phyloP scores from a whole-genome alignment of 2,888 invertebrate genomes.

The Lycophotia porphyrea region DNA sequence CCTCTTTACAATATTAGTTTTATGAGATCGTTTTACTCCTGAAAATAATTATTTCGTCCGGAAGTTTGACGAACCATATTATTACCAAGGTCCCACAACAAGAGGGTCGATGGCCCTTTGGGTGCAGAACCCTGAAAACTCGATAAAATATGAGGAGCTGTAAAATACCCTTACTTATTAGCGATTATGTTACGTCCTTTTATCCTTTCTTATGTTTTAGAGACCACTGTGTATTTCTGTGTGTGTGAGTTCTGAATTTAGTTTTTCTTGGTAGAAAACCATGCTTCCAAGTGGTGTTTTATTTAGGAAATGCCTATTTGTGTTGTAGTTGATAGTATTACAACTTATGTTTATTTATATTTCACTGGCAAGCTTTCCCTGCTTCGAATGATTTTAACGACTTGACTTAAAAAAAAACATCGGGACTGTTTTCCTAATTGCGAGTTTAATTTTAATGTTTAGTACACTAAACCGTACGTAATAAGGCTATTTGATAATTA shows the following conservation, averaged over 20 bases:
- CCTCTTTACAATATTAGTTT: too few species aligned
- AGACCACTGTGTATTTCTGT: neutral
- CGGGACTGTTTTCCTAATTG: neutral
- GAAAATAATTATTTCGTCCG: slow-evolving; percentile 6
- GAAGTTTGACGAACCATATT: slow-evolving; percentile 1
- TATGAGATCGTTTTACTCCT: neutral
- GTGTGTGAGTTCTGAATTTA: neutral
- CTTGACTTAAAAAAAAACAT: neutral
- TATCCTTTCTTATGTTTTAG: slow-evolving; percentile 16
- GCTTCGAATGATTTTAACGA: neutral
- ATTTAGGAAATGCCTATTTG: neutral
- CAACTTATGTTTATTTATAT: neutral
- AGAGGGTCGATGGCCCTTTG: slow-evolving; percentile 20
- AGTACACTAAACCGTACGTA: neutral
- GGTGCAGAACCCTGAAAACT: slow-evolving; percentile 26
- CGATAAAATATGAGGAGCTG: slow-evolving; percentile 44
- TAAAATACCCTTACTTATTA: slow-evolving; percentile 53
- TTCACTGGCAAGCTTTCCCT: neutral
- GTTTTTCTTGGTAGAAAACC: neutral
- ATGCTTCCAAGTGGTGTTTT: neutral
- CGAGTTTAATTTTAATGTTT: too few species aligned
- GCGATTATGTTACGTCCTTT: slow-evolving; percentile 36
- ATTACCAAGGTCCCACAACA: slow-evolving; percentile 8
- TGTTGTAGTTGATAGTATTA: neutral
- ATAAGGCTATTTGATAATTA: neutral